Base-by-base conservation (phyloP, 1,140 invertebrate species). In the Elymnias hypermnestra region DNA sequence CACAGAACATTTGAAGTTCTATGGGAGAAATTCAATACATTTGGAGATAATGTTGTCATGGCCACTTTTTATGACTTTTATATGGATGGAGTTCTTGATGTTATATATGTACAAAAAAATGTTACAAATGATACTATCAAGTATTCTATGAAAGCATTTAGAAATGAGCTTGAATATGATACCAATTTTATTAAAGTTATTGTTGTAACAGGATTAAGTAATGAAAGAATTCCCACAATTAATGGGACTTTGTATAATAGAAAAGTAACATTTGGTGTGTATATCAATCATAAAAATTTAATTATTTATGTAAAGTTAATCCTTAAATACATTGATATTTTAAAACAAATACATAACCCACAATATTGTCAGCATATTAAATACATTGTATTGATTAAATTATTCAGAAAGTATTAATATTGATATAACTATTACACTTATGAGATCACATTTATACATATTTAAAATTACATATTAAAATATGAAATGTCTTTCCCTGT, bases 151-250 rank as follows among this genome's bases (percentile, higher is more conserved):
- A 90, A 89, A 42, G 95, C 93, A 0, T 94, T 96, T 69, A 93
- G 93, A 68, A 98, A 98, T 75, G 94, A 91, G 53, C 87, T 97
- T 9, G 94, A 97, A 61, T 96, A 96, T 72, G 96, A 98, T 83
- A 95, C 96, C 0, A 97, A 96, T 79, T 99, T 98, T 65, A 90
- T 98, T 0, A 98, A 98, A 87, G 95, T 98, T 0, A 94, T 97
- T 89, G 96, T 98, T 9, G 88, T 97, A 0, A 96, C 94, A 53
- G 95, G 95, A 4, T 75, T 93, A 12, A 90, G 88, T n/a, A 94
- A 94, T 72, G 89, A 89, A 43, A 88, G 89, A 63, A 90, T 92
- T 71, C 90, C 92, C 0, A 89, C 90, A 35, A 89, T 90, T 8
- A 89, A 91, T 43, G 92, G 92, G 2, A 88, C 91, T 12, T 78